Conservation (phyloP, 2,888 invertebrate species). For the Uloborus plumipes region DNA sequence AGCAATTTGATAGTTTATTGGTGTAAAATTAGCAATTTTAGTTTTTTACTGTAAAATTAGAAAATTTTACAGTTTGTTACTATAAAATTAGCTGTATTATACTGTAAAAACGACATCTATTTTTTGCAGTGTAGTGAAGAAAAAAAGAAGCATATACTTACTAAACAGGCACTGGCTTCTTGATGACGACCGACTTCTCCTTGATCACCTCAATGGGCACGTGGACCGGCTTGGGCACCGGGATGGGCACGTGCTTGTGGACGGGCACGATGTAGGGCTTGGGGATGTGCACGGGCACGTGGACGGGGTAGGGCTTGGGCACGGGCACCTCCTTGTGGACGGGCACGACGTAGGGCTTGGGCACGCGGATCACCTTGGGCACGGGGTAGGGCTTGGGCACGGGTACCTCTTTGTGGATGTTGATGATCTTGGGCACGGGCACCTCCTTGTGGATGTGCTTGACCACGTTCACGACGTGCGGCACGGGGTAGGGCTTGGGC, state of each 20-base stretch:
- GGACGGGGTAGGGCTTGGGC: slow-evolving; percentile 64
- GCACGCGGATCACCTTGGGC: slow-evolving; percentile 62
- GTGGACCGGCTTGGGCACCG: slow-evolving; percentile 64
- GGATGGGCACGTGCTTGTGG: slow-evolving; percentile 62
- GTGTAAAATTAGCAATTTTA: no score
- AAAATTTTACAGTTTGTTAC: no score
- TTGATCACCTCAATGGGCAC: slow-evolving; percentile 64
- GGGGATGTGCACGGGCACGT: slow-evolving; percentile 65
- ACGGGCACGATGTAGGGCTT: slow-evolving; percentile 65
- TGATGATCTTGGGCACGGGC: slow-evolving; percentile 55
- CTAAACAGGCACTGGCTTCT: slow-evolving; percentile 65
- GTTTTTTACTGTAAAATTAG: no score
- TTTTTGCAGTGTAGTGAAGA: no score
- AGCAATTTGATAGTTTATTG: no score
- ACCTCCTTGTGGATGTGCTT: slow-evolving; percentile 62
- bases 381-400: slow-evolving; percentile 64
- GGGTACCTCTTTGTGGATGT: slow-evolving; percentile 60
- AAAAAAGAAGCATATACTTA: no score
- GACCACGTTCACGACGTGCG: slow-evolving; percentile 38
- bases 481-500: slow-evolving; percentile 63
- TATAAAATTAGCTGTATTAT: no score
- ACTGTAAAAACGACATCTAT: no score
- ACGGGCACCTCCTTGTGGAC: slow-evolving; percentile 65
- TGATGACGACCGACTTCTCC: slow-evolving; percentile 64
- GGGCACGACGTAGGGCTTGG: slow-evolving; percentile 64